Percentiles rank a stretch among this genome's conserved stretches.
phyloP scores from a whole-genome alignment of 2,113 vertebrate species.

The Plestiodon gilberti region DNA sequence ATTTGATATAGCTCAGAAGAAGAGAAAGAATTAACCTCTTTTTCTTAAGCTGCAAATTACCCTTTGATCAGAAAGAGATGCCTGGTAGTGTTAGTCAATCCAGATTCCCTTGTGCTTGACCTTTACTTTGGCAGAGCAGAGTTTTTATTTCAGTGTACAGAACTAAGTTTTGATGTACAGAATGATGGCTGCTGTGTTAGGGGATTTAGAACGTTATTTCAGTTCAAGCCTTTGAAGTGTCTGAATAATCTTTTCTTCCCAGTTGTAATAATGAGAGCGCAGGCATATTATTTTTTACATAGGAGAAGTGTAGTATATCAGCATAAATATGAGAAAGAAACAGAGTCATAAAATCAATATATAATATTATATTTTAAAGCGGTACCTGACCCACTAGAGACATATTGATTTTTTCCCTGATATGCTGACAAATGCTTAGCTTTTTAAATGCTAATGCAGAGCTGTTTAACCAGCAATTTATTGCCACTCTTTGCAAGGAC shows the following conservation, averaged over 20 bases:
- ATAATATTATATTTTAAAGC: conserved; percentile 46
- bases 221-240: conserved; percentile 37
- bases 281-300: conserved; percentile 49
- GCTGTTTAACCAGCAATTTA: conserved; percentile 1
- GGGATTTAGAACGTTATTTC: conserved; percentile 38
- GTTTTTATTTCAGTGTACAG: not conserved
- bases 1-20: not conserved
- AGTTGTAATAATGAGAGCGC: conserved; percentile 28
- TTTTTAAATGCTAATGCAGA: conserved; percentile 42
- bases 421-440: conserved; percentile 41
- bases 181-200: conserved; percentile 10
- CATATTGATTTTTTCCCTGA: conserved; percentile 47
- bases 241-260: conserved; percentile 53
- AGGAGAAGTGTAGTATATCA: conserved; percentile 57
- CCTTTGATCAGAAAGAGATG: conserved; percentile 29
- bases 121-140: conserved; percentile 10
- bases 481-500: conserved; percentile 38
- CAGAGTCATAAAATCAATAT: conserved; percentile 46
- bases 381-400: conserved; percentile 24
- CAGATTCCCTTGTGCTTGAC: conserved; percentile 32
- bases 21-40: conserved; percentile 44
- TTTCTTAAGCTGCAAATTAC: conserved; percentile 35
- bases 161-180: conserved; percentile 22
- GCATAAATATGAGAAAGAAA: conserved; percentile 27
- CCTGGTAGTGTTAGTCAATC: conserved; percentile 31